These are phyloP conservation scores for Bucorvus abyssinicus DNA, from an alignment of 2,797 vertebrate genomes.

Conservation along the genomic window DNA sequence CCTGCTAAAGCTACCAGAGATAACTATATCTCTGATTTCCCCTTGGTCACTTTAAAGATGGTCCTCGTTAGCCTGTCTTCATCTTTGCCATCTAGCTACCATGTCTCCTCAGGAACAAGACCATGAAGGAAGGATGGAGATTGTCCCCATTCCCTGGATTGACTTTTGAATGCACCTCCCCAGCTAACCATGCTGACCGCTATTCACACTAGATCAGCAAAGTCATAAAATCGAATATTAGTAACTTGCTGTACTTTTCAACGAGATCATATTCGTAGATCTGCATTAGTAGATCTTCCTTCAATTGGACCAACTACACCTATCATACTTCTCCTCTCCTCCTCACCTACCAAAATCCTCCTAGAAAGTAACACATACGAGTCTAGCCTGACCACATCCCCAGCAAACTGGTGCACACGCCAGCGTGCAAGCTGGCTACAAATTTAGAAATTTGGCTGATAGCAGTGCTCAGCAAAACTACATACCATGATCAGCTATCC, in stretches of 20 bases:
- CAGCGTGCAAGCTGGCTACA: neutral
- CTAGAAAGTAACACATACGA: accelerated
- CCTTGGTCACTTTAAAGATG: neutral
- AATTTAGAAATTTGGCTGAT: accelerated
- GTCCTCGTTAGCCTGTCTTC: neutral
- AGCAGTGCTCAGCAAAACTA: neutral
- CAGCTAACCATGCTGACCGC: neutral
- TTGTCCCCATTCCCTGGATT: accelerated
- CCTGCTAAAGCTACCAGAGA: neutral
- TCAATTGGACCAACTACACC: neutral
- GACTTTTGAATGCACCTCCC: neutral
- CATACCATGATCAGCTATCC: accelerated
- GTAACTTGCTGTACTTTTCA: neutral
- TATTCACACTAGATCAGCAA: neutral
- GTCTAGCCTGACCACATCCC: neutral
- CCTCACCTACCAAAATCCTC: neutral
- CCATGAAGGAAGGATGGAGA: neutral
- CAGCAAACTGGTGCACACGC: accelerated
- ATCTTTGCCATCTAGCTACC: neutral
- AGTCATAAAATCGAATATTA: neutral
- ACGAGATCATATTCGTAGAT: neutral
- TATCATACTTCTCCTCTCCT: neutral
- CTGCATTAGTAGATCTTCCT: neutral
- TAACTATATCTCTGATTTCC: neutral
- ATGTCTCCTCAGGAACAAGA: neutral